Conservation (phyloP, 2,888 invertebrate species). For the Caenorhabditis sp. region DNA sequence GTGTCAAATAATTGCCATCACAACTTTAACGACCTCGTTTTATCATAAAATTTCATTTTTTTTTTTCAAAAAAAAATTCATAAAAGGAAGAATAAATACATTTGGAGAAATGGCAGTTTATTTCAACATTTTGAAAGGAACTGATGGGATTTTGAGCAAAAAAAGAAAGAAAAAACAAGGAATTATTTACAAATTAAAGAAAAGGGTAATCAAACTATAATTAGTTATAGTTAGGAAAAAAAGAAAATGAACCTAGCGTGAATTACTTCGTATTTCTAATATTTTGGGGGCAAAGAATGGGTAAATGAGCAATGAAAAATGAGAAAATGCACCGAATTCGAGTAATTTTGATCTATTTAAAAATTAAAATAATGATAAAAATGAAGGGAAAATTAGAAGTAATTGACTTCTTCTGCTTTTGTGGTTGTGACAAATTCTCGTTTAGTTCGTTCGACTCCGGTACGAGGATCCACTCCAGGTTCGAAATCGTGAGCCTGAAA, state of each 20-base stretch:
- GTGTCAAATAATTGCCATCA: background rate
- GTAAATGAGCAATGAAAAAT: conserved; percentile 1
- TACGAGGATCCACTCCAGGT: conserved; percentile 54
- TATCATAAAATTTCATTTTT: background rate
- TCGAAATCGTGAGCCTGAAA: conserved; percentile 58
- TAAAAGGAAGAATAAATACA: conserved; percentile 1
- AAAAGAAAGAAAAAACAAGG: background rate
- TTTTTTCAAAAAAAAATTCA: background rate
- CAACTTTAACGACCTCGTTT: background rate
- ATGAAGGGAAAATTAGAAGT: conserved; percentile 37
- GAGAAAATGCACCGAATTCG: conserved; percentile 5
- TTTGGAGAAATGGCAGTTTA: background rate
- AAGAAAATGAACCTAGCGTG: background rate
- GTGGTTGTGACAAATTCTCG: conserved; percentile 58
- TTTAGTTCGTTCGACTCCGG: conserved; percentile 51
- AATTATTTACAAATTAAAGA: background rate
- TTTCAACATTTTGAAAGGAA: background rate
- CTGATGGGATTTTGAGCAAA: background rate
- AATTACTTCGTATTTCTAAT: conserved; percentile 1
- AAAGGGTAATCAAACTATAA: background rate
- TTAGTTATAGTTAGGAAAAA: too few relatives aligned
- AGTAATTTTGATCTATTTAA: background rate
- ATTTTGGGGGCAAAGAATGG: conserved; percentile 1
- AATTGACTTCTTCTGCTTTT: conserved; percentile 58
- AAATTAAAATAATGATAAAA: background rate